Evolutionary conservation across 2,888 invertebrate genomes (phyloP), one percentile per base, ranked within the genome.

Genomic region (Helobdella robusta): DNA sequence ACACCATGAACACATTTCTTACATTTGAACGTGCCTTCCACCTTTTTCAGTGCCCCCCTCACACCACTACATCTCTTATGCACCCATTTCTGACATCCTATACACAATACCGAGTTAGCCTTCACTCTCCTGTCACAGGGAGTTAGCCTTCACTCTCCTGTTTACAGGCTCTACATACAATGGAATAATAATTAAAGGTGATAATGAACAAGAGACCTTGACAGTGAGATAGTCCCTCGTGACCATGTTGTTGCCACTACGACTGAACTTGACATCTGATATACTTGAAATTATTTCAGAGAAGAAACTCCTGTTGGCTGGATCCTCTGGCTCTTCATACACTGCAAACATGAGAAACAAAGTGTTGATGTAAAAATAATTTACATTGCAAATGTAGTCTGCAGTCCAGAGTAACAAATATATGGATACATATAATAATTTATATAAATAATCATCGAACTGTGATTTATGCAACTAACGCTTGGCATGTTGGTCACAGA

Each of bases 281-380:
- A 99, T 97, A 81, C 93, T 93, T 73, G 95, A 94, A 74, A 99
- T 98, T 79, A 99, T 99, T 84, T 98, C 98, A 15, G 95, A 95
- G 84, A 99, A 98, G 84, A 99, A 99, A 78, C 95, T 95, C 71
- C 94, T 84, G 81, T 92, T 94, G 75, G 92, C 91, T 71, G 95
- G 94, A 82, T 98, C 97, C 81, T 98, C 97, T 2, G 95, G 93
- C 81, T 98, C 98, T 81, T 98, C 98, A 82, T 97, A 98, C 76
- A 97, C 87, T 85, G 75, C 5, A 79, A 73, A 61, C 44, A 40
- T n/a, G 11, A n/a, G n/a, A n/a, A 40, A 40, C 11, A 40, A 40
- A 59, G 32, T 59, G 8, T 28, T 59, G 32, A 59, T 8, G 28
- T 15, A 15, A 52, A 18, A 18, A 52, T 8, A 32, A 58, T 8